phyloP scores from a whole-genome alignment of 2,888 invertebrate species.

The Stenodera caucasica region DNA sequence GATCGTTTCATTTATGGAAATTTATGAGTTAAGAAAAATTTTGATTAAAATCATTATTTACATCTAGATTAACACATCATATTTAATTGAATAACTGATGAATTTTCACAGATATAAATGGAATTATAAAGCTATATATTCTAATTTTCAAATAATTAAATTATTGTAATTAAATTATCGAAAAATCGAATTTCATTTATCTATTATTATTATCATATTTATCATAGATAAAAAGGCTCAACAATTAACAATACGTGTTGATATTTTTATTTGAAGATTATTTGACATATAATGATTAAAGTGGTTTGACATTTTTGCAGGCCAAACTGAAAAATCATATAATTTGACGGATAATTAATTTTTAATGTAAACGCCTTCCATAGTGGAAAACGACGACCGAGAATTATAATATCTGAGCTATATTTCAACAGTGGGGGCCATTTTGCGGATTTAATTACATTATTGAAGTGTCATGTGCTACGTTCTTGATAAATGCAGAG shows the following conservation, averaged over 20 bases:
- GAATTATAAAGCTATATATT: background rate
- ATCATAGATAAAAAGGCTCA: too few relatives aligned
- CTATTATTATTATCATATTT: too few relatives aligned
- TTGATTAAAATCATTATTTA: conserved; percentile 14
- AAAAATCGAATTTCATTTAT: too few relatives aligned
- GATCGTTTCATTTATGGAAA: conserved; percentile 8
- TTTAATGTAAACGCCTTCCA: conserved; percentile 46
- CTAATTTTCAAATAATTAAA: conserved; percentile 13
- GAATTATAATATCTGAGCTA: conserved; percentile 53
- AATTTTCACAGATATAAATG: background rate
- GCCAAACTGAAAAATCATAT: conserved; percentile 39
- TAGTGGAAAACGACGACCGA: conserved; percentile 44
- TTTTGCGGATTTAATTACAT: conserved; percentile 57
- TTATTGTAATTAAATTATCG: too few relatives aligned
- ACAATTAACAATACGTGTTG: too few relatives aligned
- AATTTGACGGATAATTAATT: conserved; percentile 52
- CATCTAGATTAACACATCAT: conserved; percentile 2
- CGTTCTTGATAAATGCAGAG: conserved; percentile 55
- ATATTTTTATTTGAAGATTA: too few relatives aligned
- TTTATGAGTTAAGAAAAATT: conserved; percentile 13
- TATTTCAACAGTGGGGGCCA: conserved; percentile 54
- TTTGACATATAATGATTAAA: conserved; percentile 10
- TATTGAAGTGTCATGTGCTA: conserved; percentile 57
- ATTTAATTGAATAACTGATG: conserved; percentile 8
- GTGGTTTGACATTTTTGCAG: conserved; percentile 26